phyloP scores from a whole-genome alignment of 2,797 vertebrate genomes.

The Enteromius viviparus region DNA sequence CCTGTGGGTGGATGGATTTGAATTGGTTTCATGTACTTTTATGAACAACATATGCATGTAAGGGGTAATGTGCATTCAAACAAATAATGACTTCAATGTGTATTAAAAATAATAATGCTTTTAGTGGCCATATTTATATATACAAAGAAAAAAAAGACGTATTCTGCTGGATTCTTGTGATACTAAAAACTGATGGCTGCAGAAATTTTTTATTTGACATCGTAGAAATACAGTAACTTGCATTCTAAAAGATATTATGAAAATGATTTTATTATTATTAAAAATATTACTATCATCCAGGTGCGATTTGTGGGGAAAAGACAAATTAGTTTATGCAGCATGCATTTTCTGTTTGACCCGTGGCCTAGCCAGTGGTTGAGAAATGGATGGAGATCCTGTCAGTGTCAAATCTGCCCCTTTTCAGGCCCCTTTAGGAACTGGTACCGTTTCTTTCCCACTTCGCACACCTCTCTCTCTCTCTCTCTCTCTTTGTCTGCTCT shows the following conservation, averaged over 20 bases:
- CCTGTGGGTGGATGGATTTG: slow-evolving; percentile 5
- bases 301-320: no score
- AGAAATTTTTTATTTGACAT: neutral
- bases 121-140: neutral
- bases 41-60: neutral
- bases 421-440: no score
- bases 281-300: no score
- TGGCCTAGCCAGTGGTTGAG: no score
- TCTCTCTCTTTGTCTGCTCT: no score
- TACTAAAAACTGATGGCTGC: neutral
- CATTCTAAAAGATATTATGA: neutral
- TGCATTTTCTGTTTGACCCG: no score
- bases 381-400: no score
- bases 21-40: slow-evolving; percentile 14
- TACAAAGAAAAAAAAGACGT: neutral
- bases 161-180: neutral
- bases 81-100: neutral
- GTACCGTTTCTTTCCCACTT: no score
- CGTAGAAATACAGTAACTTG: neutral
- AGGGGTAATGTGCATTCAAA: neutral
- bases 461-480: no score
- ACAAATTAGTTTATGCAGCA: no score
- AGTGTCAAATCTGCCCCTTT: no score
- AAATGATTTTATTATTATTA: no score
- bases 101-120: neutral